Conservation (phyloP, 1,140 invertebrate genomes). For the Eumaeus atala region DNA sequence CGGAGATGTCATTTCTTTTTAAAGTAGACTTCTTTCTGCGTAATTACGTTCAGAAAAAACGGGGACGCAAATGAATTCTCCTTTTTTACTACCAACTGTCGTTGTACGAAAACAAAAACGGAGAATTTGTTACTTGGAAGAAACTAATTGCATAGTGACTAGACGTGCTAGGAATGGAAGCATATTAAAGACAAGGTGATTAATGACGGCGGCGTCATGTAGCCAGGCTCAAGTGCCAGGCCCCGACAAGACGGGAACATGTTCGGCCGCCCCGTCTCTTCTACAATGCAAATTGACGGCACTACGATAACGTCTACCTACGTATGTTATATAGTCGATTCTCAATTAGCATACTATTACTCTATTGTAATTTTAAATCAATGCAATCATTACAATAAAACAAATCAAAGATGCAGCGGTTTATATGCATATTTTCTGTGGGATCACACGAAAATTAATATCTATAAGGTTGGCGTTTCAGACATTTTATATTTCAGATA, state of each 20-base stretch:
- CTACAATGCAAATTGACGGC: conserved; percentile 54
- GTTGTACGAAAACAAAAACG: conserved; percentile 19
- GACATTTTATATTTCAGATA: no score
- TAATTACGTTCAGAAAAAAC: no score
- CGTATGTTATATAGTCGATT: no score
- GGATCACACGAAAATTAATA: no score
- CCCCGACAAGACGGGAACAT: conserved; percentile 22
- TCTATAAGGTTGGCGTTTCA: no score
- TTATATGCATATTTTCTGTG: no score
- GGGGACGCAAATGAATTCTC: neutral
- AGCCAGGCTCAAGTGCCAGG: conserved; percentile 35
- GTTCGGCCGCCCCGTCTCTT: conserved; percentile 33
- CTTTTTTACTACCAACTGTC: conserved; percentile 10
- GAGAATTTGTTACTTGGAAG: conserved; percentile 47
- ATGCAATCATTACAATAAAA: no score
- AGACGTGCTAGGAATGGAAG: conserved; percentile 57
- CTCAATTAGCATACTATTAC: no score
- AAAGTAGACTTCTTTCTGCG: no score
- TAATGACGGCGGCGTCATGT: conserved; percentile 50
- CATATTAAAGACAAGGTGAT: conserved; percentile 66
- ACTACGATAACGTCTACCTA: conserved; percentile 28
- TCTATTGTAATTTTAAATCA: no score
- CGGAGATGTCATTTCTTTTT: no score
- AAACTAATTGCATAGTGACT: conserved; percentile 60
- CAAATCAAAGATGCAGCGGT: no score